Base-by-base conservation (phyloP, 2,888 invertebrate species). In the Panzeria rudis region DNA sequence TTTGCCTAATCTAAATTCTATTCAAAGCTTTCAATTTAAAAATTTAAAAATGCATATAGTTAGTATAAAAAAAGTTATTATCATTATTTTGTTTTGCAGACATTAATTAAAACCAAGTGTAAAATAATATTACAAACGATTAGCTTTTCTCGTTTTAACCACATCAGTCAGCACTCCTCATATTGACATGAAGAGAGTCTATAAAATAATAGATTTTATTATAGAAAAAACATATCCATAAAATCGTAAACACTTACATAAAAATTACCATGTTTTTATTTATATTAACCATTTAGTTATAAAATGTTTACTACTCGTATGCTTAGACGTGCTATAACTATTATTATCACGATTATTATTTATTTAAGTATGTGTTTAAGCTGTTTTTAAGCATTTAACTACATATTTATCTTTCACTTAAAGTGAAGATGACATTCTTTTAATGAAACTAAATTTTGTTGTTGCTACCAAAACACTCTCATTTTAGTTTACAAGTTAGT, bases 341-440 rank as follows among this genome's bases (percentile, higher is more conserved):
- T 68, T 59, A 81, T 86, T 50, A 23, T 47, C 20, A 52, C 44
- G 72, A 54, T 68, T 64, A 81, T 86, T 56, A 62, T 78, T 86
- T 82, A 69, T 83, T 81, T 85, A 72, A 78, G 78, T 76, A 73
- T 79, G 86, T 62, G 71, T 83, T 86, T 82, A 81, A 73, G 80
- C 68, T 79, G 66, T 72, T 86, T 87, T 86, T 52, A 64, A 75
- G 83, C 83, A 78, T 86, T 87, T 85, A 88, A 88, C 88, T 89
- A 72, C 72, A 84, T 81, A 89, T 90, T 90, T 91, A 90, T 90
- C 91, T 91, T 91, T 91, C 91, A 91, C 91, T 91, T 90, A 89
- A 90, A 91, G 90, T 90, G 91, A 91, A 91, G 91, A 91, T 91
- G 91, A 88, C 91, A 91, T 91, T 91, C 91, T 91, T 91, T 88